These are phyloP conservation scores for Pipistrellus nathusii DNA, from an alignment of 2,797 vertebrate genomes.

Conservation along the genomic window DNA sequence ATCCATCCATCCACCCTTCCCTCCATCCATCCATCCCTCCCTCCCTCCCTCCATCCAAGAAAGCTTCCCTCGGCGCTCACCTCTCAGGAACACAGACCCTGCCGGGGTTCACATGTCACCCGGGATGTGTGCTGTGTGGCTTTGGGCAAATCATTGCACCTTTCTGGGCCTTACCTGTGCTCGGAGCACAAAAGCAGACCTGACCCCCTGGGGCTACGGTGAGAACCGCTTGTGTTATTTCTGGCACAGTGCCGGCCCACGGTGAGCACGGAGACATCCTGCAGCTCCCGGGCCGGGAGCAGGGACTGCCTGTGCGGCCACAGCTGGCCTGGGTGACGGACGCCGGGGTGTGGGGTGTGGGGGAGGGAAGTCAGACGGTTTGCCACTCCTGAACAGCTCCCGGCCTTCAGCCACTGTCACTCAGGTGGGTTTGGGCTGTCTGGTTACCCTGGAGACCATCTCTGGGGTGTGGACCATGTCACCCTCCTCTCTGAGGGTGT, in stretches of 20 bases:
- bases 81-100: background rate
- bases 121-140: background rate
- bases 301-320: fast-evolving
- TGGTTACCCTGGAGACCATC: background rate
- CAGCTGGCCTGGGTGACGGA: background rate
- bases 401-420: background rate
- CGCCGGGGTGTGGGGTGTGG: too few relatives aligned
- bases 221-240: background rate
- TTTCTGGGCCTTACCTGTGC: background rate
- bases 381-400: background rate
- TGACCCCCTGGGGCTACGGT: background rate
- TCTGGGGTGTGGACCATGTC: background rate
- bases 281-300: background rate
- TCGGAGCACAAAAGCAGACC: background rate
- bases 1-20: background rate
- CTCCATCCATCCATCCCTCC: background rate
- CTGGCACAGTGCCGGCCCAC: background rate
- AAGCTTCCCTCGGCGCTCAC: background rate
- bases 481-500: background rate
- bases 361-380: too few relatives aligned
- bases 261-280: background rate
- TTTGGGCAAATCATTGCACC: background rate
- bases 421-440: background rate
- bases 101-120: background rate
- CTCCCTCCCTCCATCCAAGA: background rate